phyloP scores from a whole-genome alignment of 2,113 vertebrate genomes.

The Colius striatus region DNA sequence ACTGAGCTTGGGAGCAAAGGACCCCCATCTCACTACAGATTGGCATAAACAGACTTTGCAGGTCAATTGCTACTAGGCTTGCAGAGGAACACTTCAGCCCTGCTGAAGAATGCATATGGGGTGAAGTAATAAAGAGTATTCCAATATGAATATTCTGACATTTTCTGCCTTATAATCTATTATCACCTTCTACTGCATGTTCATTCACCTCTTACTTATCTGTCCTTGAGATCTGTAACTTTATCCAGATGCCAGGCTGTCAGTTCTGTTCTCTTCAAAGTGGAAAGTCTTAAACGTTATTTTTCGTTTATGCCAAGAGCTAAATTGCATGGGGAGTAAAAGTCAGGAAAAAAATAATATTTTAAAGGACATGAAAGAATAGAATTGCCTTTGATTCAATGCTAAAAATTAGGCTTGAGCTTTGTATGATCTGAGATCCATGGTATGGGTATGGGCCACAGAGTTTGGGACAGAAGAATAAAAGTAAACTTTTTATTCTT shows the following conservation, averaged over 20 bases:
- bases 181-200: not conserved
- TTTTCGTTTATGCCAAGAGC: conserved; percentile 17
- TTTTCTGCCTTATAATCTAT: conserved; percentile 6
- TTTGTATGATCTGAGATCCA: not conserved
- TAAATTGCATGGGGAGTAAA: not conserved
- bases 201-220: conserved; percentile 32
- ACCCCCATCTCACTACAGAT: too few relatives aligned
- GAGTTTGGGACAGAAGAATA: not conserved
- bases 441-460: not conserved
- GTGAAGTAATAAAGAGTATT: not conserved
- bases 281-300: not conserved
- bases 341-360: not conserved
- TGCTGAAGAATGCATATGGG: not conserved
- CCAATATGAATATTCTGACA: not conserved
- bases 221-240: conserved; percentile 35
- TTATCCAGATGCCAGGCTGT: conserved; percentile 8
- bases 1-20: accelerated
- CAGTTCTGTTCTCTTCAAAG: conserved; percentile 22
- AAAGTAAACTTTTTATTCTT: not conserved
- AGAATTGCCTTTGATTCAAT: conserved; percentile 15
- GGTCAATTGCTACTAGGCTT: not conserved
- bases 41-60: not conserved
- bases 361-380: conserved; percentile 24
- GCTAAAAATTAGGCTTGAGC: not conserved
- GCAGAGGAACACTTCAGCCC: not conserved